Evolutionary conservation across 2,888 invertebrate species (phyloP).

Genomic region (Clostera curtula): DNA sequence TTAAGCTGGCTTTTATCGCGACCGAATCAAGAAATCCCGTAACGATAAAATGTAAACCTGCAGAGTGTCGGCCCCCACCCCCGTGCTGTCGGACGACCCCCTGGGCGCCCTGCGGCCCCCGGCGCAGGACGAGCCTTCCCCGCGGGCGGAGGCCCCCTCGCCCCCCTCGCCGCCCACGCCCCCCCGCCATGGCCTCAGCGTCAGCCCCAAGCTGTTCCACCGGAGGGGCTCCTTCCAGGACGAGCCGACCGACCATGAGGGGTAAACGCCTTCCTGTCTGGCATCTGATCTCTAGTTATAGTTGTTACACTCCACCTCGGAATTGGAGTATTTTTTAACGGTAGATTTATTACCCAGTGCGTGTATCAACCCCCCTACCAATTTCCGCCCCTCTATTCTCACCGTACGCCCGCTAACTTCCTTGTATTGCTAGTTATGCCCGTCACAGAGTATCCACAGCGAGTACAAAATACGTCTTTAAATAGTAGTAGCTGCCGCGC

Average conservation of each 20-base stretch:
- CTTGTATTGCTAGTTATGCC: slow-evolving; percentile 40
- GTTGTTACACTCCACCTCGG: slow-evolving; percentile 2
- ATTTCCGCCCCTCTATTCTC: slow-evolving; percentile 8
- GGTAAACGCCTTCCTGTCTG: slow-evolving; percentile 56
- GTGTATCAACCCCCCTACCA: slow-evolving; percentile 5
- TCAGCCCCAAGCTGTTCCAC: slow-evolving; percentile 82
- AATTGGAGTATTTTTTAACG: neutral
- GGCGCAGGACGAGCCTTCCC: slow-evolving; percentile 11
- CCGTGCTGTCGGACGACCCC: slow-evolving; percentile 94
- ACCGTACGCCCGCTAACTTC: slow-evolving; percentile 39
- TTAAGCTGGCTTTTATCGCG: too few relatives aligned
- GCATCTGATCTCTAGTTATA: slow-evolving; percentile 2
- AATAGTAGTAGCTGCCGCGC: too few relatives aligned
- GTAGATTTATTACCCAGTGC: neutral
- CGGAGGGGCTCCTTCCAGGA: slow-evolving; percentile 67
- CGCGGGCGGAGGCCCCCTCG: slow-evolving; percentile 8
- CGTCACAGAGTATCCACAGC: too few relatives aligned
- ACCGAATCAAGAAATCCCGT: too few relatives aligned
- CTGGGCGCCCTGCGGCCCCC: slow-evolving; percentile 85
- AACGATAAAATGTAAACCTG: too few relatives aligned
- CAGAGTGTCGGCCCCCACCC: slow-evolving; percentile 84
- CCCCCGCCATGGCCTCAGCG: slow-evolving; percentile 69
- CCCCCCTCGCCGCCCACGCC: slow-evolving; percentile 24
- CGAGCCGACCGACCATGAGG: slow-evolving; percentile 61
- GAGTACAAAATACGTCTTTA: too few relatives aligned